Percentiles rank a stretch among this genome's conserved stretches.
Conservation (phyloP, 92 coral and sea anemone species). For the Galaxea fascicularis region DNA sequence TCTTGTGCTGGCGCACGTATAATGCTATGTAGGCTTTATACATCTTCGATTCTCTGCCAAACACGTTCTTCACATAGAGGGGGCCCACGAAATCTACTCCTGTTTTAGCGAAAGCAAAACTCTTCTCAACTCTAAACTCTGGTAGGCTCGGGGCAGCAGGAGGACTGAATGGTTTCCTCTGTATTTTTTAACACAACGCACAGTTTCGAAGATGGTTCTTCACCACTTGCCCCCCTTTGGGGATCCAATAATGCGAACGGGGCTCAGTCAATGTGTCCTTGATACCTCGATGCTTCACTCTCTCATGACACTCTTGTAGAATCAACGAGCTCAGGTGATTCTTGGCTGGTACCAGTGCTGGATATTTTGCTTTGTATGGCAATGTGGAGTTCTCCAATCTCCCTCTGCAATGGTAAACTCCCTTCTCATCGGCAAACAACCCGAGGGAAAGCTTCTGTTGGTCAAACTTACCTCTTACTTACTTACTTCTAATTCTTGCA, state of each 20-base stretch:
- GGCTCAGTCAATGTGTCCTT: slow-evolving; percentile 54
- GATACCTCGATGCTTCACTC: slow-evolving; percentile 10
- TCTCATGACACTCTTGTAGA: slow-evolving; percentile 36
- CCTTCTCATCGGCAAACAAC: slow-evolving; percentile 42
- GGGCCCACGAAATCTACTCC: slow-evolving; percentile 62
- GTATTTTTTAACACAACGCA: slow-evolving; percentile 30
- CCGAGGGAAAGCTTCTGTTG: slow-evolving; percentile 46
- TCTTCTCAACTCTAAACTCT: slow-evolving; percentile 27
- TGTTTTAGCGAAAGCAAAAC: slow-evolving; percentile 53
- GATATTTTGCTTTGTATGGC: slow-evolving; percentile 33
- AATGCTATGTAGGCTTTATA: slow-evolving; percentile 43
- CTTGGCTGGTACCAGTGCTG: slow-evolving; percentile 45
- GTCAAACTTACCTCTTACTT: slow-evolving; percentile 20
- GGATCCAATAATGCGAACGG: slow-evolving; percentile 25
- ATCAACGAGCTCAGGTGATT: slow-evolving; percentile 40
- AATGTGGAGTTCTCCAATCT: slow-evolving; percentile 54
- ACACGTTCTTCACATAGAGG: slow-evolving; percentile 42
- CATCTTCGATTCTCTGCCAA: slow-evolving; percentile 44
- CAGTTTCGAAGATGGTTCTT: slow-evolving; percentile 30
- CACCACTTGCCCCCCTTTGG: slow-evolving; percentile 45
- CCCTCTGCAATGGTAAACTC: slow-evolving; percentile 53
- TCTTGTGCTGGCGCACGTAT: slow-evolving; percentile 45
- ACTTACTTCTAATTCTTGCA: slow-evolving; percentile 26
- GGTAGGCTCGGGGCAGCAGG: slow-evolving; percentile 47
- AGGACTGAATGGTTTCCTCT: slow-evolving; percentile 39